A percentile compares a stretch with the other conserved stretches of the same genome.
phyloP scores from a whole-genome alignment of 2,113 vertebrate genomes.

The Neofelis nebulosa region DNA sequence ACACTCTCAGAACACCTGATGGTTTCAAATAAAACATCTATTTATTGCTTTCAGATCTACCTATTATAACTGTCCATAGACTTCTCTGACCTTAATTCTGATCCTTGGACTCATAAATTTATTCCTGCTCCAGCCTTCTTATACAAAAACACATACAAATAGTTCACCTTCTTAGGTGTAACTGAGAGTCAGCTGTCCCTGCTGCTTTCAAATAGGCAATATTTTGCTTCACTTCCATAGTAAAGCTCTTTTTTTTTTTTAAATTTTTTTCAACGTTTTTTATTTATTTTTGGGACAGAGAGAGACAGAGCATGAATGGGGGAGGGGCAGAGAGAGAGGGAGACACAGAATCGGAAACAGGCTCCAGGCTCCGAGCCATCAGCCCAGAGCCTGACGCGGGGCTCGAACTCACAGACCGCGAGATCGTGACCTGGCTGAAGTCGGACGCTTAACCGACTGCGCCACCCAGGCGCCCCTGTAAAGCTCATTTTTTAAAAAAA shows the following conservation, averaged over 20 bases:
- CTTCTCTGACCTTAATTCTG: background rate
- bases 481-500: background rate
- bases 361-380: too few relatives aligned
- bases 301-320: too few relatives aligned
- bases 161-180: background rate
- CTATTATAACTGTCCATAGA: background rate
- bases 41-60: background rate
- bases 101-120: background rate
- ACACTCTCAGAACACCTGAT: background rate
- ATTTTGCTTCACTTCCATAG: background rate
- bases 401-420: too few relatives aligned
- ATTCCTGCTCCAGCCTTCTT: background rate
- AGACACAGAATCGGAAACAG: too few relatives aligned
- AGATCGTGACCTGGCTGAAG: too few relatives aligned
- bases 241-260: background rate
- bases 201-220: background rate
- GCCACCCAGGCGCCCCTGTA: too few relatives aligned
- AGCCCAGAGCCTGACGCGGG: too few relatives aligned
- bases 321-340: too few relatives aligned
- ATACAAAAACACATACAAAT: background rate
- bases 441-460: too few relatives aligned
- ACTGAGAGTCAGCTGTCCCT: too few relatives aligned
- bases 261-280: too few relatives aligned
- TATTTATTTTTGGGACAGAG: too few relatives aligned
- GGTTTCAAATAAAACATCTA: background rate